Conservation (phyloP, 2,888 invertebrate genomes). For the Andrena bicolor region DNA sequence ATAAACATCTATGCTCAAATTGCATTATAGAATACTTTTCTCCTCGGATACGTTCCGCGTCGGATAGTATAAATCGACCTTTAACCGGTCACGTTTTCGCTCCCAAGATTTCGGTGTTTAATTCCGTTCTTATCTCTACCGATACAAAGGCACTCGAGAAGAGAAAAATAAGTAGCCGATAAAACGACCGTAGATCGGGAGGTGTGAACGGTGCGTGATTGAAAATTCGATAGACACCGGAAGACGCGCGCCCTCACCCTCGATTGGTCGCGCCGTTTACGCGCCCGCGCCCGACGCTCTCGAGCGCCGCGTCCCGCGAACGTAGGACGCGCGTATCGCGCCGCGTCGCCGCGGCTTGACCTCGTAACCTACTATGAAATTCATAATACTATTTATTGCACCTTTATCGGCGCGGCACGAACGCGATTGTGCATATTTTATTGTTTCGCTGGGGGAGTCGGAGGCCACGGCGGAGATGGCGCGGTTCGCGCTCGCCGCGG, state of each 20-base stretch:
- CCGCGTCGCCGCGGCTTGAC: conserved; percentile 22
- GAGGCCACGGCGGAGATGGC: conserved; percentile 11
- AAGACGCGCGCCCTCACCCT: neutral
- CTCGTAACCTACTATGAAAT: conserved; percentile 63
- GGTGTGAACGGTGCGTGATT: neutral
- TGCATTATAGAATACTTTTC: too few relatives aligned
- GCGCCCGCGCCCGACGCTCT: too few relatives aligned
- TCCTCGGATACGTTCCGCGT: too few relatives aligned
- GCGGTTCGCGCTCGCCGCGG: neutral
- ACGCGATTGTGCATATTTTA: conserved; percentile 55
- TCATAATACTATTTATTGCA: conserved; percentile 53
- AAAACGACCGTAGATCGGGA: conserved; percentile 7
- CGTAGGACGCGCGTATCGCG: neutral
- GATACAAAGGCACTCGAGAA: neutral
- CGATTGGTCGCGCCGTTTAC: neutral
- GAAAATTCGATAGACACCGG: neutral
- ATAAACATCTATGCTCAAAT: too few relatives aligned
- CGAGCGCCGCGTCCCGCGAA: neutral
- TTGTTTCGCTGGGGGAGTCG: conserved; percentile 29
- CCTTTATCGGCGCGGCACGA: conserved; percentile 33
- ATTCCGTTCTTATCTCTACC: conserved; percentile 40
- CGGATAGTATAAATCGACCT: neutral
- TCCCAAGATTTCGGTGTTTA: neutral
- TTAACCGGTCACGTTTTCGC: conserved; percentile 28
- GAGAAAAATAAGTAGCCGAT: conserved; percentile 14